Percentiles rank a stretch among this genome's conserved stretches.
Evolutionary conservation across 1,140 invertebrate species (phyloP).

Genomic region (Nasonia vitripennis): DNA sequence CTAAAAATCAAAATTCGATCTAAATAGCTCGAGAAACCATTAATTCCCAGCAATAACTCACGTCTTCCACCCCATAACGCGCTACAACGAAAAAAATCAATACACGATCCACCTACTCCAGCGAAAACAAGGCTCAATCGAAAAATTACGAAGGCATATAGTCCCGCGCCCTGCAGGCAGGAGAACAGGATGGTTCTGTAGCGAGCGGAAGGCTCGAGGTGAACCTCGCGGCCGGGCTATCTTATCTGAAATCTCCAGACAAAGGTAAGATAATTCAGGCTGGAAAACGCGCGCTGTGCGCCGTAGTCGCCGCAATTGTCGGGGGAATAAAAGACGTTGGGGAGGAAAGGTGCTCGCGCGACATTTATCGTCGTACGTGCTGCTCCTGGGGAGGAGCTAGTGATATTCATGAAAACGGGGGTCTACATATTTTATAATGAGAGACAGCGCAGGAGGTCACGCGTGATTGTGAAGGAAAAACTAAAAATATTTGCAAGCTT

Average conservation of each 20-base stretch:
- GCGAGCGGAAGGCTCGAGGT: background rate
- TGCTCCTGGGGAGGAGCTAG: no score
- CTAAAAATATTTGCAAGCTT: no score
- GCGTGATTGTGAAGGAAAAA: no score
- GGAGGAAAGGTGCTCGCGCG: background rate
- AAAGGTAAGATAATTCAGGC: slow-evolving; percentile 13
- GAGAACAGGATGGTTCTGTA: no score
- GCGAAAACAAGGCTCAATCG: background rate
- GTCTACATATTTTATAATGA: no score
- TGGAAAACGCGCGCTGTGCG: background rate
- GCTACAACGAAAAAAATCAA: background rate
- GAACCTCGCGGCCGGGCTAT: background rate
- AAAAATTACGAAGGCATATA: background rate
- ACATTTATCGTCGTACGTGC: slow-evolving; percentile 13
- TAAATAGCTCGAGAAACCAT: background rate
- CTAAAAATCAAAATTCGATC: no score
- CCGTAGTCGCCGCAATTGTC: background rate
- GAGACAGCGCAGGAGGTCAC: no score
- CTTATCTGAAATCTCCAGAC: slow-evolving; percentile 16
- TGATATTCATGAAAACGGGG: no score
- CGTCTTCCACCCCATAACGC: background rate
- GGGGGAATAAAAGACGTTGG: slow-evolving; percentile 9
- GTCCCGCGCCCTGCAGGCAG: no score
- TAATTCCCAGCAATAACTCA: background rate
- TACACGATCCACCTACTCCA: background rate